Base-by-base conservation (phyloP, 2,113 vertebrate species). In the Macroglossus sobrinus region DNA sequence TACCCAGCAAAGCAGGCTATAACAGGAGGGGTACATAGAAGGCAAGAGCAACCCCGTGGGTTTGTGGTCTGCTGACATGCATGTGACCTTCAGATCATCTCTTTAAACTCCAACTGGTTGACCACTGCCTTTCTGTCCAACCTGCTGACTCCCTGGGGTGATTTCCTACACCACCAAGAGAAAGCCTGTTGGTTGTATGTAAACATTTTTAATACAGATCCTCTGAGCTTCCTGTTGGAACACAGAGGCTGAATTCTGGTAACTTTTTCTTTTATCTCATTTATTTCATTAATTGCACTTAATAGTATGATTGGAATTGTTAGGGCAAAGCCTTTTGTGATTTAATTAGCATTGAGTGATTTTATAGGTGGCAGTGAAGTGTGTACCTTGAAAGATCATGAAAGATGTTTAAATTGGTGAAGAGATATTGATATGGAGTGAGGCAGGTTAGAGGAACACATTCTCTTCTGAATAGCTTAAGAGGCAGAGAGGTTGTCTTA, bases 241-340 rank as follows among this genome's bases (percentile, higher is more conserved):
- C 35, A 80, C 33, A 10, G 35, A 30, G 35, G 57, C 30, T 45
- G 66, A 69, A 80, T 89, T 75, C 47, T 82, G 79, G 28, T 12
- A 93, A 81, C 18, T 16, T 11, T 69, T 74, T 80, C 14, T 91
- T 79, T 94, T 66, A 50, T 90, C 64, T 93, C 55, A 71, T 89
- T 95, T 57, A 92, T 86, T 64, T 74, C 64, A 75, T 92, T 96
- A 75, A 91, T 89, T 91, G 16, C 35, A 75, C 59, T 90, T 80
- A 95, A 80, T 87, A 74, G 45, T 92, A 21, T 88, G 75, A 61
- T 80, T 92, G 47, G 24, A 71, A 87, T 90, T 90, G 45, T 84
- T 80, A 59, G 57, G 68, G n/a, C 69, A 93, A 86, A 87, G 40
- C n/a, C 80, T 84, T 81, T 55, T 84, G 59, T 28, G 18, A 19